Percentiles rank a stretch among this genome's conserved stretches.
Conservation (phyloP, 2,113 vertebrate species). For the Bos taurus region DNA sequence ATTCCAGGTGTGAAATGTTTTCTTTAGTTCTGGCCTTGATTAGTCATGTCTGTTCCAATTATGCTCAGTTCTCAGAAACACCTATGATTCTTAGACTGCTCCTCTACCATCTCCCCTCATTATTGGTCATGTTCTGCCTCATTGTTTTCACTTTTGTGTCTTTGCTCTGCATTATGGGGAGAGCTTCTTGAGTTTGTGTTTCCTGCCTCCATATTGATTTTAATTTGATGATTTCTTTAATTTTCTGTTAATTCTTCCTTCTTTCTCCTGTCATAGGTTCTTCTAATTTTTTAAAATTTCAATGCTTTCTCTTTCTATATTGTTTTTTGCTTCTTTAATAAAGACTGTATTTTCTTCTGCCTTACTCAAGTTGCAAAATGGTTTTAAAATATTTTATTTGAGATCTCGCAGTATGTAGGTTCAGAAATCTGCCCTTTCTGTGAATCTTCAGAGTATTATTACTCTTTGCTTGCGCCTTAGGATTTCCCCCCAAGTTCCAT, state of each 20-base stretch:
- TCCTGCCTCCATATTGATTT: not conserved
- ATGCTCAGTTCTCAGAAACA: not conserved
- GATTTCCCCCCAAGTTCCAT: not conserved
- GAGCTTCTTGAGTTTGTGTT: not conserved
- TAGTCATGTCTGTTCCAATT: not conserved
- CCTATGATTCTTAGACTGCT: not conserved
- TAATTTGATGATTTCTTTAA: not conserved
- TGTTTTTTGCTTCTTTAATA: not conserved
- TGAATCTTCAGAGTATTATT: not conserved
- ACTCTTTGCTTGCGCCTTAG: not conserved
- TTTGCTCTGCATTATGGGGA: not conserved
- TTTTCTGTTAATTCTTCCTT: conserved; percentile 22
- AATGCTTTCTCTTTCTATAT: not conserved
- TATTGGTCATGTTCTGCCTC: not conserved
- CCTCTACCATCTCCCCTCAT: not conserved
- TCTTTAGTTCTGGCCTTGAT: not conserved
- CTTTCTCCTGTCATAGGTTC: not conserved
- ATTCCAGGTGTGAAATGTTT: not conserved
- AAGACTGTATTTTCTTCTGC: not conserved
- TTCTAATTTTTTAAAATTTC: not conserved
- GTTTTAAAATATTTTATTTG: not conserved
- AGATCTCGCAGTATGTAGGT: not conserved
- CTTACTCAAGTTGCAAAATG: not conserved
- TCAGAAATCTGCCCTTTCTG: not conserved
- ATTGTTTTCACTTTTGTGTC: not conserved